These are phyloP conservation scores for Microplitis manilae DNA, from an alignment of 2,888 invertebrate genomes.

Conservation along the genomic window DNA sequence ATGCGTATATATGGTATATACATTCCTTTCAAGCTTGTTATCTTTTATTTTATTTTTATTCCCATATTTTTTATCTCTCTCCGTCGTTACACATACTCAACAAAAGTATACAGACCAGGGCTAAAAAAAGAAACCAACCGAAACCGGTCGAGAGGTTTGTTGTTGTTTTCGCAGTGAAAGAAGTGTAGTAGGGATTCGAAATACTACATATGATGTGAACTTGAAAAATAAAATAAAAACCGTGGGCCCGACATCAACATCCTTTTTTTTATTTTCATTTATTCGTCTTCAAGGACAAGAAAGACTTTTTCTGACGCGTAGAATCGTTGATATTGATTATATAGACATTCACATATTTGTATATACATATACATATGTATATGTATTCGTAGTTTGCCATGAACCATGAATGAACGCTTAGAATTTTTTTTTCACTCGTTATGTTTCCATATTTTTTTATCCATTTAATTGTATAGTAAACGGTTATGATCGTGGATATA, in stretches of 20 bases:
- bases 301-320: too few species aligned
- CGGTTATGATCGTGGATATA: too few species aligned
- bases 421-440: background rate
- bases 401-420: background rate
- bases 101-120: background rate
- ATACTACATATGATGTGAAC: background rate
- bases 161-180: conserved; percentile 3
- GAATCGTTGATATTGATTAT: too few species aligned
- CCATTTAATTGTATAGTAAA: background rate
- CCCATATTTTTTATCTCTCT: conserved; percentile 5
- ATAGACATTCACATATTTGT: too few species aligned
- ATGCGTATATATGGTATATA: background rate
- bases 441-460: background rate
- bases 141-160: background rate
- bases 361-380: background rate
- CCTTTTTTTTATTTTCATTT: background rate
- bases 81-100: background rate
- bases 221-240: background rate
- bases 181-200: conserved; percentile 3
- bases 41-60: conserved; percentile 7
- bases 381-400: background rate
- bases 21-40: background rate
- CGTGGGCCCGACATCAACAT: background rate
- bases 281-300: background rate
- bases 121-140: background rate